Percentiles rank a stretch among this genome's conserved stretches.
These are phyloP conservation scores for Aphelenchoides besseyi DNA, from an alignment of 1,140 invertebrate species.

Conservation along the genomic window DNA sequence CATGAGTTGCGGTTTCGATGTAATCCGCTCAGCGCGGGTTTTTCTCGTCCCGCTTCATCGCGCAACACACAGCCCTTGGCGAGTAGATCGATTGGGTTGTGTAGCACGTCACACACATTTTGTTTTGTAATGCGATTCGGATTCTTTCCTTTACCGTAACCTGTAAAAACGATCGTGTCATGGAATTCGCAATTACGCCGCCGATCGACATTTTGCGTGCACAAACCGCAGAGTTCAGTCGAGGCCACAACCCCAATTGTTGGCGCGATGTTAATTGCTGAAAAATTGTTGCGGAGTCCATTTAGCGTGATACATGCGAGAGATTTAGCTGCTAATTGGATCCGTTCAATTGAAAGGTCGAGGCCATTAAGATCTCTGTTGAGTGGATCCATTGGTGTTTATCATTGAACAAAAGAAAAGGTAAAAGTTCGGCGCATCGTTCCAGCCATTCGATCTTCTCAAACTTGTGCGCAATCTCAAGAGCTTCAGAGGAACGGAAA, in stretches of 20 bases:
- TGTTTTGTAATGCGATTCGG: background rate
- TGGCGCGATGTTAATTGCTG: background rate
- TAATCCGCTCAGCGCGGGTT: background rate
- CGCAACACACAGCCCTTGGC: background rate
- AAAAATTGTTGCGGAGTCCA: background rate
- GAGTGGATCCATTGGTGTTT: no score
- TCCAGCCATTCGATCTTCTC: background rate
- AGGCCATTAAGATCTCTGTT: background rate
- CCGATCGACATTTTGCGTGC: no score
- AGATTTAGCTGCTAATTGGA: background rate
- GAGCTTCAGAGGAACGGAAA: background rate
- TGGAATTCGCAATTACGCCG: no score
- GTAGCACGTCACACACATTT: background rate
- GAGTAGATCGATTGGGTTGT: background rate
- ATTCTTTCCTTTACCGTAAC: background rate
- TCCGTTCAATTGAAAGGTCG: slow-evolving; percentile 2
- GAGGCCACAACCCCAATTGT: background rate
- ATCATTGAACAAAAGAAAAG: no score
- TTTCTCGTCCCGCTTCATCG: background rate
- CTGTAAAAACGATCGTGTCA: no score
- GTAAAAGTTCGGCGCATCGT: background rate
- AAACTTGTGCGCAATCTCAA: background rate
- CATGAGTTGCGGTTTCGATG: slow-evolving; percentile 2
- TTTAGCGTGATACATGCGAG: background rate
- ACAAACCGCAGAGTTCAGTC: background rate